Base-by-base conservation (phyloP, 2,113 vertebrate genomes). In the Psophia crepitans region DNA sequence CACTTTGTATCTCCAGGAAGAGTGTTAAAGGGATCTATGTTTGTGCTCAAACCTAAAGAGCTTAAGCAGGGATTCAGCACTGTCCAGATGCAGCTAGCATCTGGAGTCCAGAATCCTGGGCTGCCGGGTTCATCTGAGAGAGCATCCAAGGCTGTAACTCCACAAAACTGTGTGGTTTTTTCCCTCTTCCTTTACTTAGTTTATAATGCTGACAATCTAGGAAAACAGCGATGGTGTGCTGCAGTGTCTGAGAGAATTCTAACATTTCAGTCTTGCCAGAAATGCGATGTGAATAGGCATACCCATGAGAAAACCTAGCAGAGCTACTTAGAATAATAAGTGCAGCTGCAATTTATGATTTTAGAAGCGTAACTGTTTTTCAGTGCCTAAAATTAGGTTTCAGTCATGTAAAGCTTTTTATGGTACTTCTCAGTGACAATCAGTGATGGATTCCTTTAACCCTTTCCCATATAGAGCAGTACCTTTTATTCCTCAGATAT, bases 331-430 rank as follows among this genome's bases (percentile, higher is more conserved):
- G 79, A 94, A 89, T 94, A 88, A 43, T 60, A 86, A 90, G 33
- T 71, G 88, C 85, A 96, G 75, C 88, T 97, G 85, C 88, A 92
- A 4, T 89, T 92, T 87, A 57, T 21, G 48, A 71, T 94, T 94
- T 92, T 87, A 84, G 73, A 84, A 92, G 18, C 2, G 1, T 66
- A 78, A 64, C 53, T 94, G 33, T 24, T 90, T 96, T 88, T 91
- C 68, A 56, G 57, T 76, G 57, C 64, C 87, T 94, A 91, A 85
- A 91, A 87, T 95, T 64, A 95, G 19, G 27, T 74, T 95, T 91
- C 56, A 89, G 74, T 71, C 35, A 37, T 82, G 35, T 69, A 81
- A 73, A 84, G 58, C n/a, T 84, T 61, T 46, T 17, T 83, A 21
- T 85, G 39, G 35, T 84, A 53, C 53, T 89, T 92, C 60, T 76